Base-by-base conservation (phyloP, 2,113 vertebrate species). In the Electrona antarctica region DNA sequence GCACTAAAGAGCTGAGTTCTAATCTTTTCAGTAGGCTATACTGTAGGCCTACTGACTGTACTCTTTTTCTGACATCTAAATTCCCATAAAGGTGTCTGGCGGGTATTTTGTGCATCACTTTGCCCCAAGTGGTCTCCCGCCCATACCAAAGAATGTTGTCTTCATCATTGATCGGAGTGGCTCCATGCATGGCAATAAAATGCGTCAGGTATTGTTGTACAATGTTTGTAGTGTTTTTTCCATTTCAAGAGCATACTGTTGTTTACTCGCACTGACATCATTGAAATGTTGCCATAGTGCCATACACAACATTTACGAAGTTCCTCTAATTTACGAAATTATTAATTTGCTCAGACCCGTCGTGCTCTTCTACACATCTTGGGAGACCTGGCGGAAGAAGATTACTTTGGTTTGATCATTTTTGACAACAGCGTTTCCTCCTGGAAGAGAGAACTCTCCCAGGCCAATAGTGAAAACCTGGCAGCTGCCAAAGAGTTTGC, bases 101-200 rank as follows among this genome's bases (percentile, higher is more conserved):
- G 95, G 96, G 45, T 95, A 96, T 73, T 98, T 99, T 74, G 94
- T 96, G 9, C 97, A 99, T 84, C 97, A 96, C 88, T 98, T 99
- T 86, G 96, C 96, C 63, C 97, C 96, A 12, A 75, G 88, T 58
- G 88, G 90, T 81, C 91, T 98, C 85, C 64, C 84, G 0, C 91
- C 85, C 59, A 90, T 98, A 79, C 91, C 94, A 5, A 98, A 98
- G 89, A 98, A 96, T 74, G 78, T 98, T 28, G 80, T 98, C 70
- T 99, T 98, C 81, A 76, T 99, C 47, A 96, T 98, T 71, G 97
- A 99, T 76, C 91, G 80, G 73, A 99, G 97, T 81, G 91, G 90
- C 41, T 98, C 97, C 49, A 98, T 98, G 97, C 0, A 0, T 3
- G 96, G 96, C 80, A 92, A 62, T 76, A 95, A 94, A 93, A 93